Evolutionary conservation across 1,140 invertebrate species (phyloP), one percentile per base, ranked within the genome.

Genomic region (Neotoxoptera formosana): DNA sequence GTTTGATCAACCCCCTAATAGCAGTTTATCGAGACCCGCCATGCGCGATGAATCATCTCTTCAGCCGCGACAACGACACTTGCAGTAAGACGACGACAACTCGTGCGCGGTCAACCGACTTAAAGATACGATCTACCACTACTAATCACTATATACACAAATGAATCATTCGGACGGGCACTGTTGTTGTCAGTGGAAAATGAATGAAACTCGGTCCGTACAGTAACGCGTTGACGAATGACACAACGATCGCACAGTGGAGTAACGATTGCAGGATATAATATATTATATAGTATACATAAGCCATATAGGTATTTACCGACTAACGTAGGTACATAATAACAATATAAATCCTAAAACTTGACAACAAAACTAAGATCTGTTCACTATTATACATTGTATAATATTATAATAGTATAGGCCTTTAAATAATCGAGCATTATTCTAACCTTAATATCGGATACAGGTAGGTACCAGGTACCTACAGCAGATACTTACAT

Each of bases 1-100:
- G 89, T 90, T 90, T 45, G 34, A 67, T 67, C 89, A 90, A 67
- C 89, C 89, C 89, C 20, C 88, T 56, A 89, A 89, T 89, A 51
- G 34, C 41, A 17, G 21, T 21, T 25, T 48, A 48, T 76, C 23
- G 56, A 90, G 36, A 60, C 25, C 36, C 23, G 14, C 36, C 53
- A 67, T 56, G 25, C 56, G 20, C 4, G 53, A 90, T 90, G 89
- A 90, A 45, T 60, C 89, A 90, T 90, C 88, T 60, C 34, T 36
- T 60, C 53, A 56, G 47, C 47, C 86, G 88, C 88, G 23, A 90
- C n/a, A 76, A 76, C 20, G 48, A n/a, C 21, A 11, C 23, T 41
- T 20, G 1, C 51, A 25, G 4, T 21, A 23, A 23, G 51, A 53
- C 51, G 51, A 88, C 88, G 88, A 60, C 87, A 48, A 88, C 88